A percentile compares a stretch with the other conserved stretches of the same genome.
Conservation (phyloP, 2,113 vertebrate genomes). For the Alexandromys fortis region DNA sequence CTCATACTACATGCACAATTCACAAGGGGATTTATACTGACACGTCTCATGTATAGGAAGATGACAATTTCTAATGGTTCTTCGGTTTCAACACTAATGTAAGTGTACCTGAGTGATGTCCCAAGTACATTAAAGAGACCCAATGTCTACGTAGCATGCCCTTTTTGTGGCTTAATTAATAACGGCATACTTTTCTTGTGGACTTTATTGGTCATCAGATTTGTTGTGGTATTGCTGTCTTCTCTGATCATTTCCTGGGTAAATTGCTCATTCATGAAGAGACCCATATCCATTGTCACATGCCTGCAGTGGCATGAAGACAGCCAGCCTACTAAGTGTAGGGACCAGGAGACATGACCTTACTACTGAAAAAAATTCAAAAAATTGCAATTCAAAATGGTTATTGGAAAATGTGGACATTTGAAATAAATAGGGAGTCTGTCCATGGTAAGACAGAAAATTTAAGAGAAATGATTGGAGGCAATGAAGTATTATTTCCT, state of each 20-base stretch:
- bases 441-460: background rate
- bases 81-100: background rate
- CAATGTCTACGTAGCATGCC: background rate
- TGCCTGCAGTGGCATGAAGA: background rate
- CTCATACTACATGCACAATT: background rate
- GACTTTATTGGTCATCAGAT: background rate
- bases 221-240: background rate
- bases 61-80: constrained; percentile 13
- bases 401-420: background rate
- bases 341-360: accelerated
- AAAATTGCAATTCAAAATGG: background rate
- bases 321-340: background rate
- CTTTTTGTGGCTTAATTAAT: constrained; percentile 24
- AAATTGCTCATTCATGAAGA: background rate
- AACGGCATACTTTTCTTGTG: background rate
- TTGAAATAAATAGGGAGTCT: background rate
- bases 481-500: background rate
- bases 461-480: constrained; percentile 1
- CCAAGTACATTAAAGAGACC: background rate
- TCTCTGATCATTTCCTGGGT: background rate
- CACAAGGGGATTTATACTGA: background rate
- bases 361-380: background rate
- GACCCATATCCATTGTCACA: background rate
- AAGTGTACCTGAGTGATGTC: background rate
- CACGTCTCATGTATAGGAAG: constrained; percentile 1